Base-by-base conservation (phyloP, 2,113 vertebrate species). In the Callorhinus ursinus region DNA sequence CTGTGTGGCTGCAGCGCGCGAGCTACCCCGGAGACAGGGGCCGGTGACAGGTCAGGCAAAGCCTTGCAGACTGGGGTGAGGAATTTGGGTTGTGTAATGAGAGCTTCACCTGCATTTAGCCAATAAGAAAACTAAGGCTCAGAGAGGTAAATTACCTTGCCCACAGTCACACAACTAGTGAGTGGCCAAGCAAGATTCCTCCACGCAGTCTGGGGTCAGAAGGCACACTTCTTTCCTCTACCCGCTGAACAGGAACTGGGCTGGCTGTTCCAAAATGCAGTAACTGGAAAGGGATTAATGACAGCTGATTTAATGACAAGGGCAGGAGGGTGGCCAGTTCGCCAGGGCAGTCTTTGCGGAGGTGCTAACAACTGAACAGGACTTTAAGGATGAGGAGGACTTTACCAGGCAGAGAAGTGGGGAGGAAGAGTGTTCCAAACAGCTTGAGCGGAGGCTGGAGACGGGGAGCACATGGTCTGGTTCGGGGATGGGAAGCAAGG, bases 1-100 rank as follows among this genome's bases (percentile, higher is more conserved):
- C 51, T 5, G 5, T 1, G 3, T 21, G 51, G 39, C 65, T 31
- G 33, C 21, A 28, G 59, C 0, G 0, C 8, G 14, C 10, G 9
- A 65, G 39, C 53, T 28, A 16, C 0, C 0, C 0, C 1, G 7
- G 22, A 39, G 22, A 39, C n/a, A 72, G 10, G 57, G 59, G 18
- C n/a, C 5, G 21, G 28, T 77, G 51, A 18, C 19, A 46, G 77
- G 31, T 19, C 53, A 59, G 42, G 36, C 46, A 31, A 71, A 87
- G 19, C 69, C 53, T 65, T 51, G 19, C 86, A n/a, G 61, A 69
- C 26, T 4, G 1, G 11, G 26, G 39, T 39, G 3, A 79, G 49
- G 90, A 77, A 71, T 9, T 0, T 21, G 7, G 49, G 49, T 39
- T 82, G 33, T 36, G 22, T 90, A 39, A 46, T 51, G n/a, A 85